Conservation (phyloP, 2,888 invertebrate genomes). For the Scaptomyza polygonia region DNA sequence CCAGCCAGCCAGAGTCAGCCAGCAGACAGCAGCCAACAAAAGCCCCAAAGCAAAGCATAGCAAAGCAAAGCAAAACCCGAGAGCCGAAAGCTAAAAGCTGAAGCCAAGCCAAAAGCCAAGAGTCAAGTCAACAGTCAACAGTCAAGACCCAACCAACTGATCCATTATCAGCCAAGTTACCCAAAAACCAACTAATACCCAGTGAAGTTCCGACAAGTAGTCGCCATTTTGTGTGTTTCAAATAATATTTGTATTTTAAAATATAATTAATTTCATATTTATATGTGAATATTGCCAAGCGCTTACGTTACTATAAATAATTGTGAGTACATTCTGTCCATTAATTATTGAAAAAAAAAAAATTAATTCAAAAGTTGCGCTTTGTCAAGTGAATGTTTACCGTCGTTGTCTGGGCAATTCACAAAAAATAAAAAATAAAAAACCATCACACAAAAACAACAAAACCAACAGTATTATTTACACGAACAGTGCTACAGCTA, state of each 20-base stretch:
- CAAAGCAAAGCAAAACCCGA: constrained; percentile 13
- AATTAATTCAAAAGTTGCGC: constrained; percentile 5
- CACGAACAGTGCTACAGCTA: constrained; percentile 28
- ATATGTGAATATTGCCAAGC: constrained; percentile 11
- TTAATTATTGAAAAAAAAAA: constrained; percentile 5
- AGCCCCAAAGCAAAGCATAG: constrained; percentile 24
- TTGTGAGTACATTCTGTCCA: constrained; percentile 55
- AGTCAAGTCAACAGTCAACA: neutral
- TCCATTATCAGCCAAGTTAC: constrained; percentile 10
- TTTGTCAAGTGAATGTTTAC: constrained; percentile 33
- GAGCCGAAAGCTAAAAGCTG: constrained; percentile 28
- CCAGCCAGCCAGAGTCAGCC: constrained; percentile 27
- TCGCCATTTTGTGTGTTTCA: constrained; percentile 63
- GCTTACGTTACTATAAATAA: constrained; percentile 7
- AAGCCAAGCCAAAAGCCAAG: constrained; percentile 22
- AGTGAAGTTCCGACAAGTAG: constrained; percentile 42
- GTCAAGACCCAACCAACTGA: constrained; percentile 14
- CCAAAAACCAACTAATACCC: constrained; percentile 2
- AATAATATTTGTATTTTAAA: constrained; percentile 13
- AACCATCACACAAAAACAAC: neutral
- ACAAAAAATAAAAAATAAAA: neutral
- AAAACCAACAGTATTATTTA: constrained; percentile 49
- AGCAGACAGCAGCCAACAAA: constrained; percentile 35
- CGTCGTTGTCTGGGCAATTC: constrained; percentile 38
- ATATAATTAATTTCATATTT: constrained; percentile 20